These are phyloP conservation scores for Propithecus coquereli DNA, from an alignment of 2,113 vertebrate species.

Conservation along the genomic window DNA sequence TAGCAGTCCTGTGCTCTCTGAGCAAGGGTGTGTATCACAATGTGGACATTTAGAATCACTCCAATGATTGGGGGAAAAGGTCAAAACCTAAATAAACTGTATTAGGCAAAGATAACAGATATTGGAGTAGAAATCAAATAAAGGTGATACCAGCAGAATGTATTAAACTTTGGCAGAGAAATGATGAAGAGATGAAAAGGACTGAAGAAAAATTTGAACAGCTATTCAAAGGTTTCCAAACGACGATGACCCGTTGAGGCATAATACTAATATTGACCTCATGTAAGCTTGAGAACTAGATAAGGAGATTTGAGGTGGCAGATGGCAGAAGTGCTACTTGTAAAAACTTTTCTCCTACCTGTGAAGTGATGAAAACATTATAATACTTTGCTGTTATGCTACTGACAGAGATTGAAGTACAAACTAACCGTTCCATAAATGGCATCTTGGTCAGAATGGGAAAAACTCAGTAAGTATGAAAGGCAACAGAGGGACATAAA, in stretches of 20 bases:
- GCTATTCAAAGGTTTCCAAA: background rate
- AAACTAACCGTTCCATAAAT: background rate
- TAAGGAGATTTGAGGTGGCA: background rate
- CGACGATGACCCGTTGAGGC: background rate
- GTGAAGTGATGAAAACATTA: background rate
- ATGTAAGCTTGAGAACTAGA: background rate
- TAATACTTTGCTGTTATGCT: background rate
- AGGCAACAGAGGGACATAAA: background rate
- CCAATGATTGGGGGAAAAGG: background rate
- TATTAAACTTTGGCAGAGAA: background rate
- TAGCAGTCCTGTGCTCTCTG: background rate
- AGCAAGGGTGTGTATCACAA: background rate
- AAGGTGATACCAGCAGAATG: background rate
- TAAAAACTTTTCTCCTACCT: background rate
- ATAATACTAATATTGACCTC: background rate
- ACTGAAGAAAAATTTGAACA: background rate
- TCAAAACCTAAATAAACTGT: background rate
- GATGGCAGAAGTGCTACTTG: background rate
- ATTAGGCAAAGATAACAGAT: background rate
- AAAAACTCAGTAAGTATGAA: background rate
- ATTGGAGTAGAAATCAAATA: background rate
- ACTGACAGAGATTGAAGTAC: background rate
- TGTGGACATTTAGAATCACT: background rate
- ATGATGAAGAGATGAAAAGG: conserved; percentile 2
- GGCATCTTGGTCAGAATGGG: background rate